A percentile compares a stretch with the other conserved stretches of the same genome.
Conservation (phyloP, 1,140 invertebrate genomes). For the Panulirus ornatus region DNA sequence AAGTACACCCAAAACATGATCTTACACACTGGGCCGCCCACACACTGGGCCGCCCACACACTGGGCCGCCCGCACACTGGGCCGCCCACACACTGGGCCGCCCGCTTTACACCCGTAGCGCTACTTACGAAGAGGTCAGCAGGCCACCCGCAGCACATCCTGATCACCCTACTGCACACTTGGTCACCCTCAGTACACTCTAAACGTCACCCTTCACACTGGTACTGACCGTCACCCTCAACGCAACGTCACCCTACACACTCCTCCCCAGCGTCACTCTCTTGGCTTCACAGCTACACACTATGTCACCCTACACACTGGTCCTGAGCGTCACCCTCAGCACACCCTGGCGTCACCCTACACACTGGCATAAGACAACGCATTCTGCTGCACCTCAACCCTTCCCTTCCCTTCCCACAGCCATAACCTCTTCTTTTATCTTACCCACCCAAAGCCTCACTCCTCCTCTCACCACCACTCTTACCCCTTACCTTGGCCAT, state of each 20-base stretch:
- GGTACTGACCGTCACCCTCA: too few relatives aligned
- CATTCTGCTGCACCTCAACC: slow-evolving; percentile 26
- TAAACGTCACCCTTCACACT: background rate
- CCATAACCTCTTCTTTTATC: slow-evolving; percentile 51
- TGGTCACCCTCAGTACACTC: too few relatives aligned
- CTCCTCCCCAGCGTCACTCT: background rate
- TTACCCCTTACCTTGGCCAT: slow-evolving; percentile 10
- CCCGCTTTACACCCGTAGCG: too few relatives aligned
- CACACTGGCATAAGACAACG: slow-evolving; percentile 45
- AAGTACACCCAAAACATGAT: too few relatives aligned
- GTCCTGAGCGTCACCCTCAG: slow-evolving; percentile 24
- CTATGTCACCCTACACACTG: slow-evolving; percentile 15
- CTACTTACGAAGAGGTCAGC: too few relatives aligned
- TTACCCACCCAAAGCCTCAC: slow-evolving; percentile 29
- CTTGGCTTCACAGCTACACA: background rate
- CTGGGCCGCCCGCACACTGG: too few relatives aligned
- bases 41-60: too few relatives aligned
- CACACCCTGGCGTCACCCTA: slow-evolving; percentile 51
- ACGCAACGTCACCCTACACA: background rate
- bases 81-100: too few relatives aligned
- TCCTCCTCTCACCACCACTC: slow-evolving; percentile 17
- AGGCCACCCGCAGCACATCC: too few relatives aligned
- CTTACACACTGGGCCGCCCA: too few relatives aligned
- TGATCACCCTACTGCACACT: too few relatives aligned
- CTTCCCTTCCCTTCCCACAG: slow-evolving; percentile 51